Evolutionary conservation across 2,113 vertebrate species (phyloP).

Genomic region (Loxodonta africana): DNA sequence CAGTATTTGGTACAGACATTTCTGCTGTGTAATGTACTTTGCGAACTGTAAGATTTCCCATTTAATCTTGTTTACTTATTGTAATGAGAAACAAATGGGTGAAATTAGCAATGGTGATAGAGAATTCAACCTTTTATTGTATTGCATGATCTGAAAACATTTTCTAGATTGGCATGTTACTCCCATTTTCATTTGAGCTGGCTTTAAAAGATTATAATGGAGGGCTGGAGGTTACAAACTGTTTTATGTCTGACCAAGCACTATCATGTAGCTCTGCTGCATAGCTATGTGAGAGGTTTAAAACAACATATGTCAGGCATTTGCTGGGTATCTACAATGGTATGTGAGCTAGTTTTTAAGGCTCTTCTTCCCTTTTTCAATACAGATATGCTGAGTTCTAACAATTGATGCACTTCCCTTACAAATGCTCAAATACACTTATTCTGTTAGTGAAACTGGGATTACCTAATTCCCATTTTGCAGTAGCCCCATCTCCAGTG

Average conservation of each 20-base stretch:
- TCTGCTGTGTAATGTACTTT: conserved; percentile 76
- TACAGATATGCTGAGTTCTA: conserved; percentile 8
- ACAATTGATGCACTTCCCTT: conserved; percentile 7
- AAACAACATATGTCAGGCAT: background rate
- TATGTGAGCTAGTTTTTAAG: conserved; percentile 24
- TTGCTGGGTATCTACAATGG: conserved; percentile 31
- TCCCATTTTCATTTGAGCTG: conserved; percentile 72
- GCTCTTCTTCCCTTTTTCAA: conserved; percentile 12
- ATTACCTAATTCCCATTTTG: conserved; percentile 62
- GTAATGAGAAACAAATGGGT: conserved; percentile 86
- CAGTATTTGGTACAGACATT: conserved; percentile 79
- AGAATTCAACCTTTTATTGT: conserved; percentile 85
- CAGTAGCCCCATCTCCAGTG: background rate
- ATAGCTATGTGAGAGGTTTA: conserved; percentile 8
- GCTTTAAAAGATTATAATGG: conserved; percentile 67
- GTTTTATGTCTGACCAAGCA: conserved; percentile 73
- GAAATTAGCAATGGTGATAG: conserved; percentile 82
- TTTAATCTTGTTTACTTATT: conserved; percentile 88
- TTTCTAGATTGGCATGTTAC: conserved; percentile 78
- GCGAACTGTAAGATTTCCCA: conserved; percentile 85
- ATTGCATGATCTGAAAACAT: conserved; percentile 84
- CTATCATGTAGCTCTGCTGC: background rate
- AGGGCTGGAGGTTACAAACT: conserved; percentile 77
- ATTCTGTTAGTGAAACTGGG: conserved; percentile 2
- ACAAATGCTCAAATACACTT: background rate